Evolutionary conservation across 1,140 invertebrate species (phyloP), one percentile per base, ranked within the genome.

Genomic region (Penaeus japonicus): DNA sequence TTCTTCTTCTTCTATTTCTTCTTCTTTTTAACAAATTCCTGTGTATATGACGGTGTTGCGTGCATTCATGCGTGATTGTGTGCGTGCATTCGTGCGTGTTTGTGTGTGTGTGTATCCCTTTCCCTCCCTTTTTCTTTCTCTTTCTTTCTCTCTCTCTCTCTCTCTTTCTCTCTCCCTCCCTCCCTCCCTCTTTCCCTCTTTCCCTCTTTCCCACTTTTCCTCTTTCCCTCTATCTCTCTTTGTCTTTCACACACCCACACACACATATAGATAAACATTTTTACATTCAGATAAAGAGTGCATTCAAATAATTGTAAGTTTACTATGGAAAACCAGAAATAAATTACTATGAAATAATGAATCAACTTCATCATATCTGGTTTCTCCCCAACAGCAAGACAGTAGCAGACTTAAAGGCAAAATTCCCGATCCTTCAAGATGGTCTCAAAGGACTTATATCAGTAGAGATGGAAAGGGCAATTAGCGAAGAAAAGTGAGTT

Each of bases 401-500:
- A 54, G 97, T 99, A 5, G 97, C 97, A 18, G 97, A 99, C 92
- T 94, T 99, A 89, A 99, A 99, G 94, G 94, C 96, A 47, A 95
- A 96, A 90, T 98, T 98, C 92, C 98, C 98, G 27, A 94, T 95
- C 88, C 93, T 99, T 35, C 97, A 98, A 92, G 96, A 98, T 89
- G 95, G 96, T 24, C 95, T 99, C 94, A 98, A 98, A 92, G 94
- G 95, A 54, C 95, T 98, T 84, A 94, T 99, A 91, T 95, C 96
- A 78, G 95, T 95, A 22, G 98, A 99, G 93, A 98, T 99, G 97
- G 97, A 99, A 91, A 96, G 97, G 92, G 96, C 98, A 70, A 96
- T 98, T 57, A 94, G 95, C 47, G 97, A 99, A 93, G 97, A 99
- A 94, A 98, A 97, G 94, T 95, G 93, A 92, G 93, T 92, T 27